Percentiles rank a stretch among this genome's conserved stretches.
These are phyloP conservation scores for Machimus atricapillus DNA, from an alignment of 2,888 invertebrate genomes.

Conservation along the genomic window DNA sequence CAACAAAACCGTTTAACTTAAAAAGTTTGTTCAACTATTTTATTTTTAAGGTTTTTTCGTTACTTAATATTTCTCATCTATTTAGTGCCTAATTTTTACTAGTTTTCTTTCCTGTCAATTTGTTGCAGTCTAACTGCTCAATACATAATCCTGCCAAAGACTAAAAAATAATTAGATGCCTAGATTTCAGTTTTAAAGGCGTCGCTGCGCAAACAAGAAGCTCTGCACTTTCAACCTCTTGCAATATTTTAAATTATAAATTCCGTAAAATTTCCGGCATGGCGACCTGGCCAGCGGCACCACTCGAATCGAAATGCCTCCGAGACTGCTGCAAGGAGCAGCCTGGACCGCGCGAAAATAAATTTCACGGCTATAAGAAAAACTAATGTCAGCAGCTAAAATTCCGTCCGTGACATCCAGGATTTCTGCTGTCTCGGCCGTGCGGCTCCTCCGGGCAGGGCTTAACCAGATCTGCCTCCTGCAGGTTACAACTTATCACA, in stretches of 20 bases:
- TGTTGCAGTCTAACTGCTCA: no score
- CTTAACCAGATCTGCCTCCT: constrained; percentile 9
- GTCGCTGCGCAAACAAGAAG: background rate
- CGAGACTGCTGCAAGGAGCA: background rate
- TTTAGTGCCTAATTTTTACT: no score
- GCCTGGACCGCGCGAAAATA: background rate
- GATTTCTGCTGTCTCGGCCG: background rate
- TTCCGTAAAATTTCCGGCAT: background rate
- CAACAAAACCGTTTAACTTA: no score
- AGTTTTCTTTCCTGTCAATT: no score
- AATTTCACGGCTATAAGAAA: constrained; percentile 1
- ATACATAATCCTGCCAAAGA: no score
- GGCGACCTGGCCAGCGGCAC: background rate
- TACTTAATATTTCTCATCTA: no score
- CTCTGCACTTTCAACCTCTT: background rate
- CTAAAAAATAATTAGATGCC: no score
- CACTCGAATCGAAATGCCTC: background rate
- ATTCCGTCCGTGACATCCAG: constrained; percentile 13
- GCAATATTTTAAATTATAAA: background rate
- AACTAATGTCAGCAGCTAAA: constrained; percentile 34
- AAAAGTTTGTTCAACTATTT: no score
- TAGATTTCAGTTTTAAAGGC: no score
- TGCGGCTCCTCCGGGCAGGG: background rate
- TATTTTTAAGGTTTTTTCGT: no score
- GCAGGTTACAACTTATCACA: constrained; percentile 24